These are phyloP conservation scores for Chitala chitala DNA, from an alignment of 2,113 vertebrate species.

Conservation along the genomic window DNA sequence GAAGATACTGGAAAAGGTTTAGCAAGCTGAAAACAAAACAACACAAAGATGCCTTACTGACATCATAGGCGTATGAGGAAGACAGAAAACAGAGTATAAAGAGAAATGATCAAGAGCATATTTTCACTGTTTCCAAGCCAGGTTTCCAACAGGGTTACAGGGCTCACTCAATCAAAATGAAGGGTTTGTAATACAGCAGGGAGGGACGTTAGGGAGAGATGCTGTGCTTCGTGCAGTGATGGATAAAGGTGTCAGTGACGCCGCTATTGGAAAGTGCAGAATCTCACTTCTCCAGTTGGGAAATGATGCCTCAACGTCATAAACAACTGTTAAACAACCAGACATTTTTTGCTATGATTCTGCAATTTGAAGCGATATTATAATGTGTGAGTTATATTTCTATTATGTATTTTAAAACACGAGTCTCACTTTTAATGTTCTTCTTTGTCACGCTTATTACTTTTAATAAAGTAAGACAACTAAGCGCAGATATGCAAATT, in stretches of 20 bases:
- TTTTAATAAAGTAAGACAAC: no score
- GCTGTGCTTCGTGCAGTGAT: conserved; percentile 39
- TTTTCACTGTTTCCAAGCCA: conserved; percentile 15
- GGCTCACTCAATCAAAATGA: conserved; percentile 56
- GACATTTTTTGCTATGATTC: no score
- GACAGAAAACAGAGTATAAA: not conserved
- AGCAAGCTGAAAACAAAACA: not conserved
- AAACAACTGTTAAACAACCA: no score
- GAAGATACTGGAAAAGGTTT: no score
- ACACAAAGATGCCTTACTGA: not conserved
- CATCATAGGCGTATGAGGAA: not conserved
- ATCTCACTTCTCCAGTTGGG: conserved; percentile 29
- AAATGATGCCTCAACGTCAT: conserved; percentile 19
- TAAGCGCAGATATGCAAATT: no score
- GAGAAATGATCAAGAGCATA: not conserved
- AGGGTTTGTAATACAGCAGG: conserved; percentile 44
- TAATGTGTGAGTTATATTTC: no score
- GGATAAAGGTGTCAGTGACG: conserved; percentile 46
- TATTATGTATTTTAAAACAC: no score
- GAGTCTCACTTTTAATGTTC: no score
- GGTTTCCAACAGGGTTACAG: conserved; percentile 8
- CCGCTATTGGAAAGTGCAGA: conserved; percentile 37
- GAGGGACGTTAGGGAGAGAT: conserved; percentile 25
- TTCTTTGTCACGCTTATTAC: no score
- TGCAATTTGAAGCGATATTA: no score